These are phyloP conservation scores for Drosophila leonis DNA, from an alignment of 2,888 invertebrate species.

Conservation along the genomic window DNA sequence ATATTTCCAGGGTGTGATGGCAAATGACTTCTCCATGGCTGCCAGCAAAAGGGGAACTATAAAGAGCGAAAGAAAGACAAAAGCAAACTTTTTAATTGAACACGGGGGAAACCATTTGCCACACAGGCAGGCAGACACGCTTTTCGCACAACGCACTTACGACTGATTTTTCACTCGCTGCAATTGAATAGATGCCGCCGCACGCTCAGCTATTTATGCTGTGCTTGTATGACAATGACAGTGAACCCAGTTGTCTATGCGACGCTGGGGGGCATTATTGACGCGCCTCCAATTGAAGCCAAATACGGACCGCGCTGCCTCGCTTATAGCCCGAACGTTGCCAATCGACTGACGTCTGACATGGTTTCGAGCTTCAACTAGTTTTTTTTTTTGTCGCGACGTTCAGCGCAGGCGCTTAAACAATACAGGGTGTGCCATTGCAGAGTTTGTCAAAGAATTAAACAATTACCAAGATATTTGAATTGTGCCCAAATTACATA, in stretches of 20 bases:
- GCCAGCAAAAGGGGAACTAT: conserved; percentile 23
- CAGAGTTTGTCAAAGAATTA: not conserved
- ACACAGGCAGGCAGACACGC: not conserved
- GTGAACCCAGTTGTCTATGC: conserved; percentile 31
- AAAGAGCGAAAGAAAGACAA: not conserved
- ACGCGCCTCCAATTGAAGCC: conserved; percentile 31
- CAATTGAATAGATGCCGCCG: conserved; percentile 5
- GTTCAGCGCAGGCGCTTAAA: conserved; percentile 44
- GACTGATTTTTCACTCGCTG: conserved; percentile 32
- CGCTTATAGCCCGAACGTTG: conserved; percentile 46
- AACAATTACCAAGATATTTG: not conserved
- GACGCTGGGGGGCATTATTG: conserved; percentile 43
- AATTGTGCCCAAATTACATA: not conserved
- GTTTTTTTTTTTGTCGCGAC: not conserved
- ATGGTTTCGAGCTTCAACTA: conserved; percentile 24
- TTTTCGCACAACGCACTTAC: conserved; percentile 37
- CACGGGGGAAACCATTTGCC: not conserved
- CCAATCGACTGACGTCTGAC: conserved; percentile 45
- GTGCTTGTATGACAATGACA: conserved; percentile 31
- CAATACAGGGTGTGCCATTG: conserved; percentile 43
- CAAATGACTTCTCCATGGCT: conserved; percentile 79
- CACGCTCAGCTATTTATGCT: conserved; percentile 16
- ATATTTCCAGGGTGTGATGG: conserved; percentile 81
- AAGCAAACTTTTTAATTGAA: not conserved
- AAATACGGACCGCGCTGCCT: conserved; percentile 18